A percentile compares a stretch with the other conserved stretches of the same genome.
Conservation (phyloP, 2,888 invertebrate species). For the Sthenelais limicola region DNA sequence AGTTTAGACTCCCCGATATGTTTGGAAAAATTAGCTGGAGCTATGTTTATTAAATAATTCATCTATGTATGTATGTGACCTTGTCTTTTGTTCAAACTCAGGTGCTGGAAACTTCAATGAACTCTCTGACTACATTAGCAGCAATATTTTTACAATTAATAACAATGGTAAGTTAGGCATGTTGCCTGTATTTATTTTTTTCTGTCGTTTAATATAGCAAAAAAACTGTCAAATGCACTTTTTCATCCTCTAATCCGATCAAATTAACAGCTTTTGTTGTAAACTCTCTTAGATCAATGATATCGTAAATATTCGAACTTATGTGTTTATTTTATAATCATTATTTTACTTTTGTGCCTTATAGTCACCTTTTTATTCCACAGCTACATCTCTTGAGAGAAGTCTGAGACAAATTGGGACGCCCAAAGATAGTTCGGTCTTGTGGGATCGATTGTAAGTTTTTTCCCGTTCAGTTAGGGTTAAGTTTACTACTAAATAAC, state of each 20-base stretch:
- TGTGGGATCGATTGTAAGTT: constrained; percentile 68
- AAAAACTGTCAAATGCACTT: neutral
- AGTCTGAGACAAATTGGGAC: constrained; percentile 64
- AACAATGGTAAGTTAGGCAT: constrained; percentile 59
- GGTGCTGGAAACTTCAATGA: constrained; percentile 81
- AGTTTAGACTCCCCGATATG: no score
- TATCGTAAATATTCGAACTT: neutral
- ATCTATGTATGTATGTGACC: no score
- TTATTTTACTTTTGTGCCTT: no score
- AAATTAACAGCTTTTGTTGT: no score
- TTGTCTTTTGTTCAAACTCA: no score
- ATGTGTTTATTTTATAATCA: no score
- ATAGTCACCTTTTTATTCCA: neutral
- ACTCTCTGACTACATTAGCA: constrained; percentile 57
- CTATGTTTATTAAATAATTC: no score
- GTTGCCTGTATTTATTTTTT: neutral
- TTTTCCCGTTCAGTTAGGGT: no score
- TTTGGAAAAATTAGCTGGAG: no score
- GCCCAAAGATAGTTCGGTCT: constrained; percentile 61
- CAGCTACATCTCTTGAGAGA: constrained; percentile 65
- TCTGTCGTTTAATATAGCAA: neutral
- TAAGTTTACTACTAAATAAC: no score
- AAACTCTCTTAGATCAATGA: no score
- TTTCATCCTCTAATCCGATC: no score
- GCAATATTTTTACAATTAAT: constrained; percentile 63